These are phyloP conservation scores for Ylistrum balloti DNA, from an alignment of 1,140 invertebrate genomes.

Conservation along the genomic window DNA sequence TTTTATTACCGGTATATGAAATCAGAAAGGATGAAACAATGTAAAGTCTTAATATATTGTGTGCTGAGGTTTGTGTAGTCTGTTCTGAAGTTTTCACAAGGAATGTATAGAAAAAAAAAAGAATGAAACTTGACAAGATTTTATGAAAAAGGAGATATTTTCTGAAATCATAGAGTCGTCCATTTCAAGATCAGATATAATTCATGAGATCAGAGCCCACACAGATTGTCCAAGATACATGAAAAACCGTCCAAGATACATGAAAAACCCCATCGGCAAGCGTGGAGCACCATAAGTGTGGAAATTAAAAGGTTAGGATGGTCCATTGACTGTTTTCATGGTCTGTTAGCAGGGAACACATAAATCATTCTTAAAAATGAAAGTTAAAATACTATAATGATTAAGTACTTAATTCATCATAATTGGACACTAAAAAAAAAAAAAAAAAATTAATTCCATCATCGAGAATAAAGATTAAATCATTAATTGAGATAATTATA, in stretches of 20 bases:
- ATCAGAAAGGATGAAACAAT: too few species aligned
- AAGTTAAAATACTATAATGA: background rate
- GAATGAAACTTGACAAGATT: too few species aligned
- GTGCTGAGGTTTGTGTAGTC: too few species aligned
- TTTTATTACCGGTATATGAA: too few species aligned
- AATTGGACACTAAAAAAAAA: background rate
- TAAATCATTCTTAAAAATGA: background rate
- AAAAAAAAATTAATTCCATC: background rate
- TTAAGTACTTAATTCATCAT: background rate
- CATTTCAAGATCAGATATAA: background rate
- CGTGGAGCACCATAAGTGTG: background rate
- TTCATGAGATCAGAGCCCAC: background rate
- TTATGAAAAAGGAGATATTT: too few species aligned
- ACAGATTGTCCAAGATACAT: background rate
- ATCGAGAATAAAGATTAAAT: background rate
- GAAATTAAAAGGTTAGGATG: conserved; percentile 20
- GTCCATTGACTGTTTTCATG: conserved; percentile 8
- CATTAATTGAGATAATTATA: conserved; percentile 13
- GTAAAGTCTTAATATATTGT: too few species aligned
- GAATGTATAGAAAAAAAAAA: too few species aligned
- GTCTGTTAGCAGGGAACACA: background rate
- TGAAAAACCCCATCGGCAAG: background rate
- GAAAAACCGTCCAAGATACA: background rate
- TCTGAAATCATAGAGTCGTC: background rate
- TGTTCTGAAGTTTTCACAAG: too few species aligned